Evolutionary conservation across 2,888 invertebrate species (phyloP), one percentile per base, ranked within the genome.

Genomic region (Plutella xylostella): DNA sequence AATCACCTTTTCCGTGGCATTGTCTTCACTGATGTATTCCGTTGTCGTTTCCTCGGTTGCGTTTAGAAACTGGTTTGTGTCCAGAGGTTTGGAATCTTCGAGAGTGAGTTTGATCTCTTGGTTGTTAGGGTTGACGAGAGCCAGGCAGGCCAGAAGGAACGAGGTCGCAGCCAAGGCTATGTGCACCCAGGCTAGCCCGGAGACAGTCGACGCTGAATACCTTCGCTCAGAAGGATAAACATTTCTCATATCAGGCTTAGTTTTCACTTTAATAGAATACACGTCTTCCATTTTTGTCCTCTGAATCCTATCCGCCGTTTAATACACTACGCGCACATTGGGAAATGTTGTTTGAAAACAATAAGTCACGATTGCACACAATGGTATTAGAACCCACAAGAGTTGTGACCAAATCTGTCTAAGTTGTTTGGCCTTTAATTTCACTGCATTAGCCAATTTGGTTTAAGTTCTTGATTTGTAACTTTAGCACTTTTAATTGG

Each of bases 281-380:
- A 89, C 87, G 69, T 88, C 88, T 76, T 90, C 89, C 89, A 89
- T 89, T 3, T 28, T 28, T n/a, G n/a, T n/a, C n/a, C n/a, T n/a
- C n/a, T n/a, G n/a, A n/a, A n/a, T n/a, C n/a, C n/a, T n/a, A n/a
- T n/a, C n/a, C n/a, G n/a, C n/a, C n/a, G n/a, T n/a, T n/a, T n/a
- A n/a, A n/a, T n/a, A n/a, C n/a, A n/a, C n/a, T n/a, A n/a, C n/a
- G n/a, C n/a, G n/a, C n/a, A n/a, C n/a, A n/a, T n/a, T n/a, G n/a
- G n/a, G n/a, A n/a, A n/a, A n/a, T n/a, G n/a, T n/a, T n/a, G n/a
- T n/a, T n/a, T n/a, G n/a, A n/a, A n/a, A n/a, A n/a, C n/a, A n/a
- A n/a, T n/a, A n/a, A n/a, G n/a, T n/a, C n/a, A n/a, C n/a, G n/a
- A n/a, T n/a, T n/a, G n/a, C n/a, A n/a, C n/a, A n/a, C n/a, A n/a